Conservation (phyloP, 2,797 vertebrate genomes). For the Phoebastria nigripes region DNA sequence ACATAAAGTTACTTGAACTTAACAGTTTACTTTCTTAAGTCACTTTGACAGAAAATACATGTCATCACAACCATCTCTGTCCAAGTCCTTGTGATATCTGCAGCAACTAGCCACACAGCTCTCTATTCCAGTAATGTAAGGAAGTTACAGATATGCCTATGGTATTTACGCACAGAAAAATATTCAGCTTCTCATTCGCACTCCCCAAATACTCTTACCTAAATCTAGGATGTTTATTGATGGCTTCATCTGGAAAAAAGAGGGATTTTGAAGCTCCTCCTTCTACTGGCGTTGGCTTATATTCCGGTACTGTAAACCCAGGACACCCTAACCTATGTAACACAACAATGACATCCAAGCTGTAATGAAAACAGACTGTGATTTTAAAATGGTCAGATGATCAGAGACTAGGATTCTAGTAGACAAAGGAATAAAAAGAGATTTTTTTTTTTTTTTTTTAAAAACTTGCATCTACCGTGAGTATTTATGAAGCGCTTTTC, state of each 20-base stretch:
- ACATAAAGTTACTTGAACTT: background rate
- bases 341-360: conserved; percentile 36
- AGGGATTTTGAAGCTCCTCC: conserved; percentile 91
- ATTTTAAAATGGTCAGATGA: background rate
- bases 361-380: background rate
- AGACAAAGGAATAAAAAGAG: background rate
- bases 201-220: conserved; percentile 75
- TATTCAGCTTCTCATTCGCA: background rate
- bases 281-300: conserved; percentile 86
- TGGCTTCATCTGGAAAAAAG: conserved; percentile 96
- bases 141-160: background rate
- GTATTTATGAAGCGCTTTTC: background rate
- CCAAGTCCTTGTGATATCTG: background rate
- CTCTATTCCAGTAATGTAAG: background rate
- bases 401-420: background rate
- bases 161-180: background rate
- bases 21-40: background rate
- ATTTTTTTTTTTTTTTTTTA: background rate
- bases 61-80: background rate
- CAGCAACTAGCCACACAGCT: background rate
- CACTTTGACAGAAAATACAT: background rate
- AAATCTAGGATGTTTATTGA: conserved; percentile 94
- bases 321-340: conserved; percentile 89
- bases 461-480: background rate
- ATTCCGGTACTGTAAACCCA: conserved; percentile 89